Percentiles rank a stretch among this genome's conserved stretches.
Conservation (phyloP, 2,113 vertebrate genomes). For the Mystacornis crossleyi region DNA sequence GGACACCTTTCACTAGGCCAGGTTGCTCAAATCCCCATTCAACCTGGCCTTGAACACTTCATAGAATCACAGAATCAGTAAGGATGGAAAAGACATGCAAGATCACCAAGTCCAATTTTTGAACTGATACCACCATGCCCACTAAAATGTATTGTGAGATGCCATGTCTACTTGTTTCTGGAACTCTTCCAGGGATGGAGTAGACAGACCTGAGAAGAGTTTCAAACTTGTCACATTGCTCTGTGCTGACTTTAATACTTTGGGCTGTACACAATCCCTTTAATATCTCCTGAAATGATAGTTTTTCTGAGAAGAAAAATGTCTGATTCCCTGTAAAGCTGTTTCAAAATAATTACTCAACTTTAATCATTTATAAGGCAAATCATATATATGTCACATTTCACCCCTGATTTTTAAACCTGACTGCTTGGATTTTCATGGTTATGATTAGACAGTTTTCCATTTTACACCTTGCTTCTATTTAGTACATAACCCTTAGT, state of each 20-base stretch:
- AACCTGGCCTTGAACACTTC: background rate
- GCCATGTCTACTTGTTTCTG: background rate
- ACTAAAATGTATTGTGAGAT: background rate
- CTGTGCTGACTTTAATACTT: background rate
- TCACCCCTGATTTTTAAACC: background rate
- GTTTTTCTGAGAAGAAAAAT: background rate
- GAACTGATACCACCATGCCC: background rate
- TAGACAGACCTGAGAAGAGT: background rate
- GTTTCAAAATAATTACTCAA: background rate
- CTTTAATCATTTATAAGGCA: background rate
- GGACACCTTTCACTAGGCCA: background rate
- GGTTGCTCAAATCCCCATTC: background rate
- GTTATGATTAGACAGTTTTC: background rate
- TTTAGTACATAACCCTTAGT: background rate
- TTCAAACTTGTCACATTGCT: background rate
- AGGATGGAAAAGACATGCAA: background rate
- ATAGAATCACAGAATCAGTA: background rate
- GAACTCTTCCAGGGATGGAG: background rate
- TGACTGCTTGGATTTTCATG: background rate
- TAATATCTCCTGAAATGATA: background rate
- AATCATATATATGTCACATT: background rate
- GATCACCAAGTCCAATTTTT: background rate
- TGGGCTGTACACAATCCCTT: background rate
- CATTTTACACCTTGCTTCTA: background rate
- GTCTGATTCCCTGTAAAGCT: background rate